phyloP scores from a whole-genome alignment of 2,888 invertebrate species.

The Hypselothyrea guttata region DNA sequence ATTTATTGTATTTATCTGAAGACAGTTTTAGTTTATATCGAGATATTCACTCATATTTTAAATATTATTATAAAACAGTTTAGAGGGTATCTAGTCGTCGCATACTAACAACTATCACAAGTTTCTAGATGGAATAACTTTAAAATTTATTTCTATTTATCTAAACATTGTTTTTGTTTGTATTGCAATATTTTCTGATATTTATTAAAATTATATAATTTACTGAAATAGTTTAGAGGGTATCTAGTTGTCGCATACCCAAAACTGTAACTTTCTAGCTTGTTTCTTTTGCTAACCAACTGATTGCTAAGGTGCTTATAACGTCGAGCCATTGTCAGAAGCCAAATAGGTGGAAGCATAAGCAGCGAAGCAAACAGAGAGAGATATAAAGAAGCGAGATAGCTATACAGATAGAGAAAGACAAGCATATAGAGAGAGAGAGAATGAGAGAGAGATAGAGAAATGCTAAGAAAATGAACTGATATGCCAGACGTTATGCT shows the following conservation, averaged over 20 bases:
- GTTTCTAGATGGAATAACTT: no score
- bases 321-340: constrained; percentile 42
- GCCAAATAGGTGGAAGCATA: constrained; percentile 50
- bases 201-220: not conserved
- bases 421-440: not conserved
- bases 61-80: no score
- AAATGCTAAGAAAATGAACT: constrained; percentile 20
- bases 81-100: no score
- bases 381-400: constrained; percentile 12
- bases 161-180: not conserved
- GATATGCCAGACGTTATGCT: constrained; percentile 21
- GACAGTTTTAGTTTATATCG: not conserved
- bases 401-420: constrained; percentile 25
- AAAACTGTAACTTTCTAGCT: constrained; percentile 12
- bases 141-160: no score
- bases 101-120: not conserved
- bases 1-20: no score
- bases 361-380: not conserved
- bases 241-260: constrained; percentile 9
- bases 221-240: no score
- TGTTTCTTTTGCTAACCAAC: constrained; percentile 39
- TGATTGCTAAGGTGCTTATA: constrained; percentile 59
- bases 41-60: not conserved
- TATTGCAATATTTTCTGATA: not conserved
- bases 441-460: constrained; percentile 19